Evolutionary conservation across 2,113 vertebrate species (phyloP).

Genomic region (Pollimyrus isidori): DNA sequence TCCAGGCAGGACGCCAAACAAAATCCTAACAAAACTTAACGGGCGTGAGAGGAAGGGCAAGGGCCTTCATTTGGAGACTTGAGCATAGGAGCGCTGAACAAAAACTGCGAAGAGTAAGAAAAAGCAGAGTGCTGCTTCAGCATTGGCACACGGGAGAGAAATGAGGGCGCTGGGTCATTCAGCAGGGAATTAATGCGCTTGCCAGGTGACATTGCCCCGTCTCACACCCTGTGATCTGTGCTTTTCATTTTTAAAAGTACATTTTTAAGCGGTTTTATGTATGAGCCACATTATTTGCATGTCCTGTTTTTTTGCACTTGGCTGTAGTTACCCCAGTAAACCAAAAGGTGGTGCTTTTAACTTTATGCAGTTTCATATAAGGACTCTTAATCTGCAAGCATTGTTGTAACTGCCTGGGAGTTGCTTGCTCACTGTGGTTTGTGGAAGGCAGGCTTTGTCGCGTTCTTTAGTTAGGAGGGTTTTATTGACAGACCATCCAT

Average conservation of each 20-base stretch:
- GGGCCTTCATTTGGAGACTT: neutral
- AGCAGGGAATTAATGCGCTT: neutral
- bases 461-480: neutral
- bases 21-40: neutral
- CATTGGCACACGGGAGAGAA: neutral
- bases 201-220: neutral
- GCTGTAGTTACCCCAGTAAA: neutral
- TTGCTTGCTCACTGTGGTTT: neutral
- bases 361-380: neutral
- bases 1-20: neutral
- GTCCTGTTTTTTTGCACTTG: neutral
- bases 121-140: neutral
- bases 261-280: neutral
- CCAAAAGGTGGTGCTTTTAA: conserved; percentile 5
- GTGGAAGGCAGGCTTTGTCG: neutral
- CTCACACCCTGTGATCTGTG: neutral
- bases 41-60: neutral
- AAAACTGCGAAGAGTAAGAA: neutral
- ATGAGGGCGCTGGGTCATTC: neutral
- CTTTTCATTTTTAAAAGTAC: neutral
- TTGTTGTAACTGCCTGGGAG: neutral
- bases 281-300: neutral
- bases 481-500: neutral
- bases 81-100: neutral
- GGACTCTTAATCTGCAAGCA: neutral